These are phyloP conservation scores for Callocephalon fimbriatum DNA, from an alignment of 2,113 vertebrate species.

Conservation along the genomic window DNA sequence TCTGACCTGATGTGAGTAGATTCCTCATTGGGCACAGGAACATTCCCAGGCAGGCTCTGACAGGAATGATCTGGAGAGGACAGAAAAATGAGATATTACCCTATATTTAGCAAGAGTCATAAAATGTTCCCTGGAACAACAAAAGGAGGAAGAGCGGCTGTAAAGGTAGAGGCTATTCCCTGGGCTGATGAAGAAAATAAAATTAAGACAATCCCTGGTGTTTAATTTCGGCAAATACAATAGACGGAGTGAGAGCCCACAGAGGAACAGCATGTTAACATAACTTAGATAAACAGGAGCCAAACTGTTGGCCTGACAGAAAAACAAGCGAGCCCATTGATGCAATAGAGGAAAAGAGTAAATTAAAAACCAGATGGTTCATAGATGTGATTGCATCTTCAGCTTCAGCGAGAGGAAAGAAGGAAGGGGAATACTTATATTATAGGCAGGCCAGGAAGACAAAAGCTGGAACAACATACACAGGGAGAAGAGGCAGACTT, in stretches of 20 bases:
- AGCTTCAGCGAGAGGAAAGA: slow-evolving; percentile 52
- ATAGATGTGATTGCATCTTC: slow-evolving; percentile 52
- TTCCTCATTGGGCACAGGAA: not conserved
- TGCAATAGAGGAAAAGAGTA: slow-evolving; percentile 2
- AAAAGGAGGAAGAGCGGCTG: slow-evolving; percentile 54
- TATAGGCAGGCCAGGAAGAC: slow-evolving; percentile 42
- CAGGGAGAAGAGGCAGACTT: not conserved
- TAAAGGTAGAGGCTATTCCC: slow-evolving; percentile 50
- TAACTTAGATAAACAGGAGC: slow-evolving; percentile 62
- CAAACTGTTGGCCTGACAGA: slow-evolving; percentile 40
- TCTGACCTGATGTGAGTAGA: not conserved
- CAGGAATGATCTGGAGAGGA: not conserved
- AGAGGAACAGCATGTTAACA: slow-evolving; percentile 59
- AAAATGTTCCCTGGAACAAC: not conserved
- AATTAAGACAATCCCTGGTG: slow-evolving; percentile 41
- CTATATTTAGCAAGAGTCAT: slow-evolving; percentile 6
- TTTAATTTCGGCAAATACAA: slow-evolving; percentile 63
- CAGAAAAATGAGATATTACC: slow-evolving; percentile 20
- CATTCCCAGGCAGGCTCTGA: not conserved
- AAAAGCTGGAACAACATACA: slow-evolving; percentile 44
- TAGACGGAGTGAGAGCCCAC: not conserved
- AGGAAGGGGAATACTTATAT: not conserved
- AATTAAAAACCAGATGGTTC: slow-evolving; percentile 64
- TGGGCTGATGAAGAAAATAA: slow-evolving; percentile 52
- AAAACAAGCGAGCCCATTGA: not conserved